Conservation (phyloP, 2,113 vertebrate genomes). For the Mus spicilegus region DNA sequence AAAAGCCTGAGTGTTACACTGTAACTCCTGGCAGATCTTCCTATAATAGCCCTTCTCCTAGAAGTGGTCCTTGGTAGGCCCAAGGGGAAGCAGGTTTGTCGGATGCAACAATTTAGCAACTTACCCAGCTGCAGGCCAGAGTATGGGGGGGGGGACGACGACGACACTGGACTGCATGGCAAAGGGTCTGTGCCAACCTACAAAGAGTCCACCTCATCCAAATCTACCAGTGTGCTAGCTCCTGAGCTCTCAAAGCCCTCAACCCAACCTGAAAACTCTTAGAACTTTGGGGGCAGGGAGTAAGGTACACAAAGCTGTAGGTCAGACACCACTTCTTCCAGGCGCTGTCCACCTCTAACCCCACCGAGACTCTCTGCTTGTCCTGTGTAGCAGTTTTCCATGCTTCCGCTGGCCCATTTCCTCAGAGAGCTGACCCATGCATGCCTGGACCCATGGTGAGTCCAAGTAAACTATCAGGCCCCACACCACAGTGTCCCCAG, state of each 20-base stretch:
- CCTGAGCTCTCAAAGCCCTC: background rate
- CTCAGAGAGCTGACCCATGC: background rate
- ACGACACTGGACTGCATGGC: too few species aligned
- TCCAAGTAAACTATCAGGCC: too few species aligned
- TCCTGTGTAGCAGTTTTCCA: background rate
- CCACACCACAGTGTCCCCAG: background rate
- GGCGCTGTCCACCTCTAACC: background rate
- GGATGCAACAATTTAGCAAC: background rate
- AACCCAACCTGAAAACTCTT: background rate
- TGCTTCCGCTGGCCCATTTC: too few species aligned
- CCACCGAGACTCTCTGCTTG: background rate
- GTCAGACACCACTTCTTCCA: background rate
- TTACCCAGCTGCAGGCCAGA: background rate
- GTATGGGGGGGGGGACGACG: background rate
- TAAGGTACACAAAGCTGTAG: background rate
- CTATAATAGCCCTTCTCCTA: background rate
- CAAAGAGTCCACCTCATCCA: background rate
- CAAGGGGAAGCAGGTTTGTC: fast-evolving
- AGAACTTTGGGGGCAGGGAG: too few species aligned
- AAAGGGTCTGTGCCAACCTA: background rate
- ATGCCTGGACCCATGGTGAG: fast-evolving
- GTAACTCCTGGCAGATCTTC: background rate
- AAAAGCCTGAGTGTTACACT: background rate
- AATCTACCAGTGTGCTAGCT: background rate
- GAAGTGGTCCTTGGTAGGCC: fast-evolving